Evolutionary conservation across 2,797 vertebrate genomes (phyloP).

Genomic region (Psittacula echo): DNA sequence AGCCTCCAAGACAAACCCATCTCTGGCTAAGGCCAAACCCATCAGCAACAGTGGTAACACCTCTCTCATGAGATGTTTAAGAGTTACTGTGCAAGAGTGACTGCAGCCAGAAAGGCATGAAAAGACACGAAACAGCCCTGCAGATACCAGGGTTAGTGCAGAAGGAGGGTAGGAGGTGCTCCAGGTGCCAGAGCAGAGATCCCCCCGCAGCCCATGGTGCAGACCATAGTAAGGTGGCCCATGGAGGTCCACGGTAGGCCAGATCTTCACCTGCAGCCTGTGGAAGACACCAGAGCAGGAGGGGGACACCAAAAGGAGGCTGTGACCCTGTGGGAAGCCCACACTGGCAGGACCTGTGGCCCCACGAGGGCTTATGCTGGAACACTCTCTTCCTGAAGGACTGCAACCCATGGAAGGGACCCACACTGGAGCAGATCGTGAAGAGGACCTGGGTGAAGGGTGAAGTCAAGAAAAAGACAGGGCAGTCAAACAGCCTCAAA

Average conservation of each 20-base stretch:
- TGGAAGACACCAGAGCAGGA: not conserved
- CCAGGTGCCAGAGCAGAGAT: not conserved
- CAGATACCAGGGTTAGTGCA: not conserved
- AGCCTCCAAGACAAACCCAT: not conserved
- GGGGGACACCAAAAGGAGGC: not conserved
- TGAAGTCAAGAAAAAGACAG: not conserved
- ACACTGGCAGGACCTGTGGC: not conserved
- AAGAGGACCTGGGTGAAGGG: not conserved
- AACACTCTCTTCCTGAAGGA: not conserved
- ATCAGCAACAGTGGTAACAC: not conserved
- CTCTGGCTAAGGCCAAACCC: not conserved
- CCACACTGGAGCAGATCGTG: not conserved
- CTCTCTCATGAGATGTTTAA: not conserved
- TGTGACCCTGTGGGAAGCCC: not conserved
- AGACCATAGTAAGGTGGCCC: not conserved
- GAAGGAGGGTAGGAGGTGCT: not conserved
- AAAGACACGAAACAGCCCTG: not conserved
- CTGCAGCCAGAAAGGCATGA: not conserved
- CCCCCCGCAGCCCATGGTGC: not conserved
- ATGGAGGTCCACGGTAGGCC: not conserved
- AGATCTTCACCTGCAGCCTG: not conserved
- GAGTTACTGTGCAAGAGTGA: not conserved
- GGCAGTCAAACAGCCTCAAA: not conserved
- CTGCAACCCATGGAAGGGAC: not conserved
- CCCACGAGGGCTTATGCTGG: not conserved